These are phyloP conservation scores for Microctonus hyperodae DNA, from an alignment of 2,888 invertebrate species.

Conservation along the genomic window DNA sequence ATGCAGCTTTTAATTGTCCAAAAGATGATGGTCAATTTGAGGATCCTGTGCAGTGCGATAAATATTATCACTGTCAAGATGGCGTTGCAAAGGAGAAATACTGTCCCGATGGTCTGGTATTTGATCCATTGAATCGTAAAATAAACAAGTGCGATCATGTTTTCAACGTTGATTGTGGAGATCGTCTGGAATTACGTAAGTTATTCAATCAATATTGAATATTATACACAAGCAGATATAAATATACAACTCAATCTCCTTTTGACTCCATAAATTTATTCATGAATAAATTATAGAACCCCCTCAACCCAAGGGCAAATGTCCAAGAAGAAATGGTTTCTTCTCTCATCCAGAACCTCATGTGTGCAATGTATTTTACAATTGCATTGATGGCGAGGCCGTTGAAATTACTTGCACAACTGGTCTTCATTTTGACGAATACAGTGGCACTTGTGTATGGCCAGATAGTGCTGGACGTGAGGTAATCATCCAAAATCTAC, in stretches of 20 bases:
- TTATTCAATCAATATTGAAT: slow-evolving; percentile 48
- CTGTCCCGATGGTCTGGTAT: slow-evolving; percentile 89
- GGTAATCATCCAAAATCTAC: slow-evolving; percentile 69
- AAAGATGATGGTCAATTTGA: slow-evolving; percentile 82
- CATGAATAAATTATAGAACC: slow-evolving; percentile 68
- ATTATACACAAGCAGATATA: too few species aligned
- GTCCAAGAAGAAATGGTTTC: slow-evolving; percentile 88
- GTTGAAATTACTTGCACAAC: slow-evolving; percentile 84
- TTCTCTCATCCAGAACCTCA: slow-evolving; percentile 86
- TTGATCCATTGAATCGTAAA: slow-evolving; percentile 84
- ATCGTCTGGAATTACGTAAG: slow-evolving; percentile 89
- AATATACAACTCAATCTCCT: too few species aligned
- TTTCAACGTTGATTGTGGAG: slow-evolving; percentile 91
- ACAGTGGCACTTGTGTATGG: slow-evolving; percentile 90
- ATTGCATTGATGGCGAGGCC: slow-evolving; percentile 86
- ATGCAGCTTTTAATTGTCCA: slow-evolving; percentile 78
- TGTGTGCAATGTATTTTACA: slow-evolving; percentile 86
- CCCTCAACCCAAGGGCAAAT: slow-evolving; percentile 74
- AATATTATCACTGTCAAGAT: slow-evolving; percentile 81
- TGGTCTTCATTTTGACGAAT: slow-evolving; percentile 89
- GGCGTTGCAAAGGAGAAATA: slow-evolving; percentile 76
- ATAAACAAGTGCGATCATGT: slow-evolving; percentile 92
- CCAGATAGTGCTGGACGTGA: slow-evolving; percentile 80
- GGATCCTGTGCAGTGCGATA: slow-evolving; percentile 84
- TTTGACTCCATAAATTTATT: slow-evolving; percentile 10